These are phyloP conservation scores for Calephelis nemesis DNA, from an alignment of 1,140 invertebrate genomes.

Conservation along the genomic window DNA sequence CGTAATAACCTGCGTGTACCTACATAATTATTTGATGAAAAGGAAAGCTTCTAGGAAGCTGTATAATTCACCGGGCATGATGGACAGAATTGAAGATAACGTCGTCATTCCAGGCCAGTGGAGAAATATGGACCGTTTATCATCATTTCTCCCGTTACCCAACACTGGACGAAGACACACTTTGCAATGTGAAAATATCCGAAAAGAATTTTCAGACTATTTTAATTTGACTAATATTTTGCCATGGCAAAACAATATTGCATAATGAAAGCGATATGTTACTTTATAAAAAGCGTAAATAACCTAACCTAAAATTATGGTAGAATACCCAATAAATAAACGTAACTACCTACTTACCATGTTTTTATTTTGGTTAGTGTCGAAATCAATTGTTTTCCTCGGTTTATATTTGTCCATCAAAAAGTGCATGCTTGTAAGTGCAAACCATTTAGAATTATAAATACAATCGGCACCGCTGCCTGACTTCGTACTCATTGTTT, in stretches of 20 bases:
- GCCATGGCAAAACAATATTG: constrained; percentile 20
- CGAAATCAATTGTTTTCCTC: constrained; percentile 19
- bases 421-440: constrained; percentile 19
- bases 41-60: constrained; percentile 19
- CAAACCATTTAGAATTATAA: constrained; percentile 18
- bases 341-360: constrained; percentile 13
- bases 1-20: constrained; percentile 17
- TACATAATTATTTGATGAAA: constrained; percentile 26
- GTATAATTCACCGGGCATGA: constrained; percentile 25
- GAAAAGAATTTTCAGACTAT: constrained; percentile 17
- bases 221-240: constrained; percentile 15
- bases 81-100: constrained; percentile 20
- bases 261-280: constrained; percentile 22
- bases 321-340: constrained; percentile 14
- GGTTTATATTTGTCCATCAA: constrained; percentile 22
- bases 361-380: constrained; percentile 19
- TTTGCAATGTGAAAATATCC: constrained; percentile 12
- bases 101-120: constrained; percentile 18
- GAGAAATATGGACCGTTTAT: constrained; percentile 18
- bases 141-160: constrained; percentile 18
- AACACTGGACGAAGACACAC: constrained; percentile 17
- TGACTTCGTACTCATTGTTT: constrained; percentile 15
- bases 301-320: background rate
- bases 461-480: constrained; percentile 15
- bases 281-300: no score